Evolutionary conservation across 1,140 invertebrate species (phyloP).

Genomic region (Tenebrio molitor): DNA sequence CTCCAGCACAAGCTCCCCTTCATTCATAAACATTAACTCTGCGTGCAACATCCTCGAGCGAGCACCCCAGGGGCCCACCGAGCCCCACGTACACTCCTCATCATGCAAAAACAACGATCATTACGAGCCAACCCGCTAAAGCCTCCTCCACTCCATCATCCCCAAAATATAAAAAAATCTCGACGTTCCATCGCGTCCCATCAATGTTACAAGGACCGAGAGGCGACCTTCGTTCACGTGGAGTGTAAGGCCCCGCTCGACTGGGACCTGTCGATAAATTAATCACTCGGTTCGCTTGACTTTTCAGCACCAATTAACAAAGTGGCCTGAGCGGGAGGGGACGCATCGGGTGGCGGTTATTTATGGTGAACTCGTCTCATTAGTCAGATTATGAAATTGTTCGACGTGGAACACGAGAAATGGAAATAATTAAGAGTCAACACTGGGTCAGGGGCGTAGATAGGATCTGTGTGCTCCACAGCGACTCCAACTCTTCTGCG

Average conservation of each 20-base stretch:
- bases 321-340: neutral
- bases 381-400: slow-evolving; percentile 22
- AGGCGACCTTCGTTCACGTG: too few species aligned
- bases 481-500: too few species aligned
- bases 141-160: too few species aligned
- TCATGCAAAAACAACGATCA: neutral
- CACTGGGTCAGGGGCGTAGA: too few species aligned
- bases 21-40: neutral
- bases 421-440: slow-evolving; percentile 29
- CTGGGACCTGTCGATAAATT: slow-evolving; percentile 24
- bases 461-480: too few species aligned
- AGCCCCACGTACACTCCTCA: neutral
- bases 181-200: slow-evolving; percentile 1
- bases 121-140: neutral
- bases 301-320: slow-evolving; percentile 37
- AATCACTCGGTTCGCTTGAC: slow-evolving; percentile 35
- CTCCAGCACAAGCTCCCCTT: neutral
- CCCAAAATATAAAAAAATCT: too few species aligned
- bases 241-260: too few species aligned
- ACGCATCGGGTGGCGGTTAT: neutral
- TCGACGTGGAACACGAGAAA: neutral
- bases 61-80: neutral
- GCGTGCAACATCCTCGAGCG: neutral
- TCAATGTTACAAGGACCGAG: too few species aligned
- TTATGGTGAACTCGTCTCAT: slow-evolving; percentile 5